phyloP scores from a whole-genome alignment of 2,888 invertebrate genomes.

The Dicranocentrus wangi region DNA sequence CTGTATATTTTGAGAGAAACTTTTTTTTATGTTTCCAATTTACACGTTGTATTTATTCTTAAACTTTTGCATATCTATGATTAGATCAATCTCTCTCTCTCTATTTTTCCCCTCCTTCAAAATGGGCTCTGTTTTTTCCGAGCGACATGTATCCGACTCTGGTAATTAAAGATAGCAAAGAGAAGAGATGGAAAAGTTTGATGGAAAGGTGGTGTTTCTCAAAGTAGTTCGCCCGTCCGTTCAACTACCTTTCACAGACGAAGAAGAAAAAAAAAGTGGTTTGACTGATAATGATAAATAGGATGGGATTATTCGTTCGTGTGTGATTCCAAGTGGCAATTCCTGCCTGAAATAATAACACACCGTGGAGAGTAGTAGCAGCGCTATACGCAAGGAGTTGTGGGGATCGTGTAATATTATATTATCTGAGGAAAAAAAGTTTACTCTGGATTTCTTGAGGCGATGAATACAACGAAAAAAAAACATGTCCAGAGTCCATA shows the following conservation, averaged over 20 bases:
- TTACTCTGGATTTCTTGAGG: constrained; percentile 25
- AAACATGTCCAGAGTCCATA: too few relatives aligned
- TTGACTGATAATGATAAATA: constrained; percentile 47
- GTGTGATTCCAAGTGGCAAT: background rate
- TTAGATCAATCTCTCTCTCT: constrained; percentile 38
- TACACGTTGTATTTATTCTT: constrained; percentile 31
- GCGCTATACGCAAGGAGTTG: too few relatives aligned
- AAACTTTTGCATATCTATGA: constrained; percentile 55
- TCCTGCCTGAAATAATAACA: constrained; percentile 26
- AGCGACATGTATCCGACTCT: too few relatives aligned
- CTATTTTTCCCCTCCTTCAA: too few relatives aligned
- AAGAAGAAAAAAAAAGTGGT: constrained; percentile 28
- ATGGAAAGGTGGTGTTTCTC: constrained; percentile 8
- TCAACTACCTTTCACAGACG: constrained; percentile 48
- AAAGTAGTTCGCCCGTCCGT: constrained; percentile 14
- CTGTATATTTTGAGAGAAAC: constrained; percentile 33
- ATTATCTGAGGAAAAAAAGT: background rate
- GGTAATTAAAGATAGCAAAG: too few relatives aligned
- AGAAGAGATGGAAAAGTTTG: constrained; percentile 8
- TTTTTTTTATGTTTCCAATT: constrained; percentile 43
- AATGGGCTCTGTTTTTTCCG: too few relatives aligned
- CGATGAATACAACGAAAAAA: background rate
- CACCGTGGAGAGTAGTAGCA: too few relatives aligned
- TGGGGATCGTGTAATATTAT: background rate
- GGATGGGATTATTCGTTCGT: constrained; percentile 8